Conservation (phyloP, 2,888 invertebrate species). For the Epinotia brunnichana region DNA sequence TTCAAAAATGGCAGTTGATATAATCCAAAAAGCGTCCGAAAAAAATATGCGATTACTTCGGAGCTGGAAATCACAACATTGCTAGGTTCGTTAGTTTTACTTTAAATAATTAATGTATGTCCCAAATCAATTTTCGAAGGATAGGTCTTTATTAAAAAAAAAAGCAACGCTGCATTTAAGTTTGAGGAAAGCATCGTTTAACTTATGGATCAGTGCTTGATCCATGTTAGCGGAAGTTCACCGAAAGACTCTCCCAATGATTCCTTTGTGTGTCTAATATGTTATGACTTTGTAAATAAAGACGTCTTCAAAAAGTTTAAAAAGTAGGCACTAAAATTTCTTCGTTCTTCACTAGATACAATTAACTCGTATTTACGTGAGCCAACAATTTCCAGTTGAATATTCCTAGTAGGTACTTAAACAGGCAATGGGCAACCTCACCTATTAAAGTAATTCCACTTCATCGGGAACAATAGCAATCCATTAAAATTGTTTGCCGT, state of each 20-base stretch:
- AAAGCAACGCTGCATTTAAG: background rate
- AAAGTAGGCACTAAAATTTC: too few relatives aligned
- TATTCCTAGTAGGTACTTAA: conserved; percentile 11
- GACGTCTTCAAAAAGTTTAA: too few relatives aligned
- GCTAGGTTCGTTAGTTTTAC: background rate
- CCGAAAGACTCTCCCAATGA: background rate
- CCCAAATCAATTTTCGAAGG: background rate
- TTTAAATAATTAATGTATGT: background rate
- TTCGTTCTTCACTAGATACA: background rate
- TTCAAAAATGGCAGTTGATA: too few relatives aligned
- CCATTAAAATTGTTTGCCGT: conserved; percentile 69
- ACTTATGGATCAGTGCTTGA: background rate
- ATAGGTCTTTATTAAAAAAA: background rate
- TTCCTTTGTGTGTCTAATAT: background rate
- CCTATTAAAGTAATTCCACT: conserved; percentile 38
- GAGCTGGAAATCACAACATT: too few relatives aligned
- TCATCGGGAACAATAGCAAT: conserved; percentile 55
- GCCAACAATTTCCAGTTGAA: background rate
- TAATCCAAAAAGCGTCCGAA: too few relatives aligned
- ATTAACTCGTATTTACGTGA: background rate
- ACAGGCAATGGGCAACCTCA: conserved; percentile 17
- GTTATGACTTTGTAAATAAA: too few relatives aligned
- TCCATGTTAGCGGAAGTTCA: background rate
- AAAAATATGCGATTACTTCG: too few relatives aligned
- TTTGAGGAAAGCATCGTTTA: background rate